A percentile compares a stretch with the other conserved stretches of the same genome.
phyloP scores from a whole-genome alignment of 1,140 invertebrate species.

The Trichomalopsis sarcophagae region DNA sequence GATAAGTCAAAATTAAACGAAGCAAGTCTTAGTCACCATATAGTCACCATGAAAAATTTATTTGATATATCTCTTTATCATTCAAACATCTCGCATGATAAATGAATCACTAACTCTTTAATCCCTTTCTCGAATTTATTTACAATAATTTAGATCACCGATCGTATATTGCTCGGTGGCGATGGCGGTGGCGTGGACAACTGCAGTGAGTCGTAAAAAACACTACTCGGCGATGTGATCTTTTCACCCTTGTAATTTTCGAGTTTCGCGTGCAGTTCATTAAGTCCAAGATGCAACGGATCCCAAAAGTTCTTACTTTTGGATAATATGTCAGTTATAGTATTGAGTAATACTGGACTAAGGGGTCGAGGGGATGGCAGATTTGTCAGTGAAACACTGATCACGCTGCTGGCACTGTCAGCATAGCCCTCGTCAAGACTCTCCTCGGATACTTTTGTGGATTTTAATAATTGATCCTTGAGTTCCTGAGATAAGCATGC shows the following conservation, averaged over 20 bases:
- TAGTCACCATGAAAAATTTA: neutral
- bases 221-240: neutral
- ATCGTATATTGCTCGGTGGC: neutral
- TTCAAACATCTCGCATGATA: neutral
- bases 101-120: neutral
- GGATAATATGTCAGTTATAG: slow-evolving; percentile 60
- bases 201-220: neutral
- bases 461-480: slow-evolving; percentile 58
- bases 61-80: neutral
- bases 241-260: slow-evolving; percentile 40
- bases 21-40: no score
- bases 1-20: no score
- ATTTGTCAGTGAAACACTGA: slow-evolving; percentile 44
- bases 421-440: slow-evolving; percentile 68
- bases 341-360: slow-evolving; percentile 63
- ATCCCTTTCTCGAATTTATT: neutral
- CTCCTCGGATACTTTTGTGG: slow-evolving; percentile 59
- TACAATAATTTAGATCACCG: neutral
- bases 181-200: slow-evolving; percentile 9
- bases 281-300: slow-evolving; percentile 63
- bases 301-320: slow-evolving; percentile 64
- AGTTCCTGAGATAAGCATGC: slow-evolving; percentile 55
- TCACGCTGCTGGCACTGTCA: slow-evolving; percentile 55
- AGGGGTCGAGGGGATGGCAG: slow-evolving; percentile 63
- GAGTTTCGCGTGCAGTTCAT: slow-evolving; percentile 61